Percentiles rank a stretch among this genome's conserved stretches.
These are phyloP conservation scores for Dascyllus trimaculatus DNA, from an alignment of 2,113 vertebrate genomes.

Conservation along the genomic window DNA sequence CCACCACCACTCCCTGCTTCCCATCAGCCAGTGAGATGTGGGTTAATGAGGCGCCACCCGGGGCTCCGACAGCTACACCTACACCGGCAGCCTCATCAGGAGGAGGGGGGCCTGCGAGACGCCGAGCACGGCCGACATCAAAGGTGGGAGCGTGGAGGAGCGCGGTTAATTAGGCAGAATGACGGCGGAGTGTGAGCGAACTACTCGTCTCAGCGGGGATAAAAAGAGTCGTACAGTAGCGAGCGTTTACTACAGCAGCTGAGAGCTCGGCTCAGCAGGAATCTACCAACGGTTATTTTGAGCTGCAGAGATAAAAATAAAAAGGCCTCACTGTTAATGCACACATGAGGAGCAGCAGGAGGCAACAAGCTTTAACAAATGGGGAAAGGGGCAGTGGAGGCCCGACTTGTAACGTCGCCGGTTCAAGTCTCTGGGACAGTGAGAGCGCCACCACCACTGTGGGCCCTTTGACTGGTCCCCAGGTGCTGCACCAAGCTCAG, in stretches of 20 bases:
- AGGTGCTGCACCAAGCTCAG: no score
- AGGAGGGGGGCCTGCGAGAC: constrained; percentile 48
- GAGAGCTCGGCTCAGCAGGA: not conserved
- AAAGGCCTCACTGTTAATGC: not conserved
- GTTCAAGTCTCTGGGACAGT: no score
- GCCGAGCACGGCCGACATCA: constrained; percentile 48
- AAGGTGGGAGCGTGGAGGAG: constrained; percentile 55
- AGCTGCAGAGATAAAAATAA: constrained; percentile 23
- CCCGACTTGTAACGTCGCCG: no score
- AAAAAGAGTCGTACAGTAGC: not conserved
- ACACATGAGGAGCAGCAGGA: not conserved
- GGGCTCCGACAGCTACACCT: constrained; percentile 62
- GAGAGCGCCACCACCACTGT: no score
- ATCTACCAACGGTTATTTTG: constrained; percentile 22
- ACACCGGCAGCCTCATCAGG: constrained; percentile 39
- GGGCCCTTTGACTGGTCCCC: no score
- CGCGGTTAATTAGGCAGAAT: constrained; percentile 55
- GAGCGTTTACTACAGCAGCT: constrained; percentile 22
- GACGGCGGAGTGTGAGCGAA: constrained; percentile 24
- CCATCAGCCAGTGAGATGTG: constrained; percentile 66
- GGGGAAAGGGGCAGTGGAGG: no score
- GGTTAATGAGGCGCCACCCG: constrained; percentile 77
- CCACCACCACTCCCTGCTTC: not conserved
- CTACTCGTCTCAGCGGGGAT: constrained; percentile 30
- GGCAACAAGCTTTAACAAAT: not conserved